Conservation (phyloP, 2,888 invertebrate genomes). For the Adelognathus sp. region DNA sequence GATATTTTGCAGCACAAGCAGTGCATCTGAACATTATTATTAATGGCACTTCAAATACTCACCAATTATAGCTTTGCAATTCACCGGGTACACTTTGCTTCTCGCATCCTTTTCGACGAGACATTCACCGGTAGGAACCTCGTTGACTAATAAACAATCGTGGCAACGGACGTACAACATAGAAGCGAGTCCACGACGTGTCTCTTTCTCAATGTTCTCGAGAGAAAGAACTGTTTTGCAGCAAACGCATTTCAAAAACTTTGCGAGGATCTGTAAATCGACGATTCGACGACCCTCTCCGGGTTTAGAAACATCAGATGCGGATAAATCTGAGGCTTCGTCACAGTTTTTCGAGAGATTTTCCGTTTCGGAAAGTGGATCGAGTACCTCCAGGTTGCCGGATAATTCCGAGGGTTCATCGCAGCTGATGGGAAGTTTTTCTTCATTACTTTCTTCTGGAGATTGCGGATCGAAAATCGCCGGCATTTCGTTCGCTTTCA, state of each 20-base stretch:
- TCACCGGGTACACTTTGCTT: background rate
- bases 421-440: background rate
- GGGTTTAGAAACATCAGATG: background rate
- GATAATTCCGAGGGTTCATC: background rate
- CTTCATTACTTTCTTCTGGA: background rate
- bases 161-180: background rate
- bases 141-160: constrained; percentile 7
- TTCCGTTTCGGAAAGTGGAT: background rate
- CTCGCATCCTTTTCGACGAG: background rate
- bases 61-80: background rate
- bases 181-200: background rate
- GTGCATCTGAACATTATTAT: background rate
- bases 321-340: background rate
- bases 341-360: background rate
- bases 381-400: background rate
- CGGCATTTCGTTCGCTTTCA: background rate
- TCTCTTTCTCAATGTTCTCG: background rate
- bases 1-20: too few relatives aligned
- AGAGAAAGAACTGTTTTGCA: constrained; percentile 1
- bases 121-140: background rate
- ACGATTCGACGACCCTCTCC: constrained; percentile 18
- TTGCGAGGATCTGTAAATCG: constrained; percentile 1
- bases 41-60: background rate
- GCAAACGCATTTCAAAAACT: background rate
- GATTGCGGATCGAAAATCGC: background rate